A percentile compares a stretch with the other conserved stretches of the same genome.
These are phyloP conservation scores for Lerista edwardsae DNA, from an alignment of 2,797 vertebrate species.

Conservation along the genomic window DNA sequence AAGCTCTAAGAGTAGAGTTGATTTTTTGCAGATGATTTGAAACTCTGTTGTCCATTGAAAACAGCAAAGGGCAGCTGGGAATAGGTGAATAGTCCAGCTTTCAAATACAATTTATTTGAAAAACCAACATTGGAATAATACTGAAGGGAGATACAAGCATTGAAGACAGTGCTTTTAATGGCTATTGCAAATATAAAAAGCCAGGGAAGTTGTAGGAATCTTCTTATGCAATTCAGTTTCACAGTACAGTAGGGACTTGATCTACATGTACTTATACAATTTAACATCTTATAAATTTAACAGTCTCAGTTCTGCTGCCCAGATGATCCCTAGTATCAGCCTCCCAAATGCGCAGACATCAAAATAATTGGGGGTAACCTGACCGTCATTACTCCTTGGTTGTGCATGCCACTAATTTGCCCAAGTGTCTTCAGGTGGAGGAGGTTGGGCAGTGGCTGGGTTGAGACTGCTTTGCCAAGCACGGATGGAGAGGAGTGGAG, in stretches of 20 bases:
- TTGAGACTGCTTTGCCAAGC: too few relatives aligned
- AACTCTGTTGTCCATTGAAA: constrained; percentile 35
- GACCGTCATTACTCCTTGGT: too few relatives aligned
- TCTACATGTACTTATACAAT: too few relatives aligned
- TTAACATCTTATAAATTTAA: too few relatives aligned
- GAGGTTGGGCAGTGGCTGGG: too few relatives aligned
- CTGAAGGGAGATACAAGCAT: not conserved
- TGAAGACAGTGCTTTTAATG: not conserved
- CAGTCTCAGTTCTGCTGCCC: too few relatives aligned
- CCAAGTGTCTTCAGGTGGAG: too few relatives aligned
- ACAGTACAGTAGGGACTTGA: not conserved
- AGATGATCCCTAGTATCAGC: too few relatives aligned
- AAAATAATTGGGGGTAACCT: too few relatives aligned
- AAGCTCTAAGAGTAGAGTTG: constrained; percentile 24
- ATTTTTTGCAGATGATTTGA: constrained; percentile 46
- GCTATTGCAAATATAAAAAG: not conserved
- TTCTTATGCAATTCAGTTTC: not conserved
- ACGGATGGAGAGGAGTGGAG: too few relatives aligned
- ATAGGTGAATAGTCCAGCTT: constrained; percentile 33
- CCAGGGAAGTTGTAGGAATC: not conserved
- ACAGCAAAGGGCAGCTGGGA: constrained; percentile 40
- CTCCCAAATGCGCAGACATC: too few relatives aligned
- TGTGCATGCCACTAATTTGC: too few relatives aligned
- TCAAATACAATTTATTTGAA: constrained; percentile 42
- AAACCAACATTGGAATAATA: constrained; percentile 6